Percentiles rank a stretch among this genome's conserved stretches.
phyloP scores from a whole-genome alignment of 1,140 invertebrate genomes.

The Chrysopa pallens region DNA sequence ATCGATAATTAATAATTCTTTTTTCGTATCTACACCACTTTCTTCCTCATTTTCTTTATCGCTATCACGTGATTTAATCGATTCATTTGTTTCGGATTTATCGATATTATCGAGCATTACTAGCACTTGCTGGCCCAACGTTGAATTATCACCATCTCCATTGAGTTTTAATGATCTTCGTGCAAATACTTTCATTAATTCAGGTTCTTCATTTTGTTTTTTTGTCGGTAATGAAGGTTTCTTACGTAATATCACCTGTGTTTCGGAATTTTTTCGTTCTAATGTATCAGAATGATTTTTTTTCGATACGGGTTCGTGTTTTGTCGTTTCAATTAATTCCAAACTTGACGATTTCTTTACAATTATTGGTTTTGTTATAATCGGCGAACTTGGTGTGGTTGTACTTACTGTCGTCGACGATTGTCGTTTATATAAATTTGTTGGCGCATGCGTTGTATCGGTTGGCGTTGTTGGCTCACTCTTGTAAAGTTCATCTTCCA shows the following conservation, averaged over 20 bases:
- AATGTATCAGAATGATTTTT: constrained; percentile 1
- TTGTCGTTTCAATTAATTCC: constrained; percentile 11
- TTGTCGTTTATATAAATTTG: too few species aligned
- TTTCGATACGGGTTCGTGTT: constrained; percentile 6
- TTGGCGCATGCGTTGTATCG: too few species aligned
- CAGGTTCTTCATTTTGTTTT: constrained; percentile 41
- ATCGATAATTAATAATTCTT: constrained; percentile 16
- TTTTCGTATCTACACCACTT: constrained; percentile 17
- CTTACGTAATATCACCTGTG: not conserved
- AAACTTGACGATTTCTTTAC: not conserved
- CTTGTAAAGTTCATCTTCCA: too few species aligned
- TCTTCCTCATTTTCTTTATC: constrained; percentile 44
- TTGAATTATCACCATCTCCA: constrained; percentile 43
- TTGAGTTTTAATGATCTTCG: constrained; percentile 48
- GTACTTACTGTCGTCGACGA: too few species aligned
- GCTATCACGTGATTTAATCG: constrained; percentile 35
- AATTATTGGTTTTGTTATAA: too few species aligned
- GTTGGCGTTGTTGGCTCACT: too few species aligned
- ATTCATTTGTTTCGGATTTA: constrained; percentile 13
- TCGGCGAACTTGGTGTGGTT: too few species aligned
- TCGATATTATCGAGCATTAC: constrained; percentile 19
- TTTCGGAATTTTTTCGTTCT: constrained; percentile 13
- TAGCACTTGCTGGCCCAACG: constrained; percentile 30
- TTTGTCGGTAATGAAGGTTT: not conserved
- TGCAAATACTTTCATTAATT: constrained; percentile 63